Base-by-base conservation (phyloP, 1,140 invertebrate species). In the Lepidurus arcticus region DNA sequence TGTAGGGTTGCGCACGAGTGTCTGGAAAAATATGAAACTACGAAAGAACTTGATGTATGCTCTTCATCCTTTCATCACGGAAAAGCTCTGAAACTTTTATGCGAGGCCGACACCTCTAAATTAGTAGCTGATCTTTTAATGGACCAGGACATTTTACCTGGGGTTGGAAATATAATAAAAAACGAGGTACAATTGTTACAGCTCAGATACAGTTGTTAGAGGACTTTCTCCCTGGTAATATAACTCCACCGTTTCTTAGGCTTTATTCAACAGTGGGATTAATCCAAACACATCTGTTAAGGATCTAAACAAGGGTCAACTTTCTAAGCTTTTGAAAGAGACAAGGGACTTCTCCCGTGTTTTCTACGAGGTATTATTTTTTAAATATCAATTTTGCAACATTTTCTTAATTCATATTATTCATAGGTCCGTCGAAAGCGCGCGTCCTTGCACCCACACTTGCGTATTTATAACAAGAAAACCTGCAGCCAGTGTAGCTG, bases 131-230 rank as follows among this genome's bases (percentile, higher is more conserved):
- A 84, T 82, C 83, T 84, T 0, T 75, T 84, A 44, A 75, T 84
- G 78, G 84, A 84, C 74, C 84, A 84, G 75, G 78, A 79, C 21
- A 81, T 84, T 74, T 74, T 84, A 10, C 84, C 84, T 73, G 84
- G 84, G 2, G 84, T 84, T 44, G 84, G 84, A 73, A 84, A 84
- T 76, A 84, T 84, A 44, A 84, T 84, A 44, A 84, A 84, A 76
- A 84, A 84, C 78, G 81, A 81, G 79, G 81, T 81, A 42, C 74
- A 75, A 44, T 44, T 73, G 34, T 34, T 34, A 34, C 34, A 34
- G 34, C 34, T 4, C 2, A 34, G 34, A 34, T 34, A 34, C 34
- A 34, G 34, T 34, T 34, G 34, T 3, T 34, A 34, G 34, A 34
- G 34, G 34, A 34, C 34, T 34, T 34, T 34, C 34, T 34, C 34